phyloP scores from a whole-genome alignment of 2,888 invertebrate genomes.

The Melinaea menophilus region DNA sequence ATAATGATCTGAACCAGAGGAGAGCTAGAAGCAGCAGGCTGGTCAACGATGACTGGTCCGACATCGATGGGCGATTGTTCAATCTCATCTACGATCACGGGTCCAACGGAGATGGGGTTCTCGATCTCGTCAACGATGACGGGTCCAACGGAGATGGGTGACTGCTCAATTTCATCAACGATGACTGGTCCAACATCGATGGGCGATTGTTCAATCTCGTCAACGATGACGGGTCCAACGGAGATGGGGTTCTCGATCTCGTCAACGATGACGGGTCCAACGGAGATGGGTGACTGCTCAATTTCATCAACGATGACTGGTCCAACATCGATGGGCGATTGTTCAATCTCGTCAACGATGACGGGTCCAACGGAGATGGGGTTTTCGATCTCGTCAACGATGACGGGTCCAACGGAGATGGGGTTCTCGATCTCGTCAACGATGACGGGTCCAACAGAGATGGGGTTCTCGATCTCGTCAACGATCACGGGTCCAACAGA shows the following conservation, averaged over 20 bases:
- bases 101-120: conserved; percentile 28
- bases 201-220: conserved; percentile 23
- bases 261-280: conserved; percentile 36
- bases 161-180: conserved; percentile 15
- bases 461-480: too few relatives aligned
- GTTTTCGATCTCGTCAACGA: too few relatives aligned
- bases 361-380: too few relatives aligned
- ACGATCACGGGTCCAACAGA: too few relatives aligned
- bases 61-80: too few relatives aligned
- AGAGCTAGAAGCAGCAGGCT: conserved; percentile 15
- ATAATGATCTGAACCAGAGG: conserved; percentile 37
- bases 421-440: too few relatives aligned
- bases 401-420: too few relatives aligned
- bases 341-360: too few relatives aligned
- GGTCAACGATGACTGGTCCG: background rate
- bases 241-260: conserved; percentile 19
- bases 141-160: conserved; percentile 21
- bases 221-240: conserved; percentile 31
- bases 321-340: too few relatives aligned
- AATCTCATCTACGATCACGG: conserved; percentile 29
- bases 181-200: conserved; percentile 30
- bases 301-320: conserved; percentile 36
- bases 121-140: conserved; percentile 26
- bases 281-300: conserved; percentile 18
- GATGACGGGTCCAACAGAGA: too few relatives aligned